Evolutionary conservation across 2,113 vertebrate species (phyloP), one percentile per base, ranked within the genome.

Genomic region (Podarcis raffonei): DNA sequence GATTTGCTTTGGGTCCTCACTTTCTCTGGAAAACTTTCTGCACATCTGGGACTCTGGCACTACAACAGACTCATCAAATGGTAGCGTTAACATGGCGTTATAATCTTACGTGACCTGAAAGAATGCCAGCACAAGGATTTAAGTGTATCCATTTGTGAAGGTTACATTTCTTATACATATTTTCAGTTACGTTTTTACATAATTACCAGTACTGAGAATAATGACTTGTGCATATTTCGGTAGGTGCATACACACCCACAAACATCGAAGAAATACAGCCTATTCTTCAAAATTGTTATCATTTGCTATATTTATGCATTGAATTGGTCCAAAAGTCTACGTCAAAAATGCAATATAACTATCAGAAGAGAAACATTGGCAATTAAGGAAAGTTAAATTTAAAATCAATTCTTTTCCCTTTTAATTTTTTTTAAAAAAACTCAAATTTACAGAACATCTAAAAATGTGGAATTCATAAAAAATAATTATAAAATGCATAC

Each of bases 11-110:
- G 97, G 98, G 91, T 98, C 97, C 92, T 98, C 96, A 27, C 94
- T 97, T 95, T 98, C 97, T 94, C 98, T 98, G 92, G 98, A 96
- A 97, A 98, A 99, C 96, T 98, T 98, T 97, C 98, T 98, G 96
- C 98, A 98, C 90, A 99, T 98, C 96, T 98, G 98, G 93, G 98
- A 97, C 93, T 99, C 98, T 93, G 98, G 98, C 98, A 98, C 98
- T 97, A 98, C 94, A 95, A 98, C 98, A 96, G 98, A 97, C 94
- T 99, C 98, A 95, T 99, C 98, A 97, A 98, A 98, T n/a, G 99
- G 98, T 97, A 99, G 97, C 48, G 99, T 99, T 98, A 99, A 96
- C 99, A 99, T 99, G 97, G 97, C 97, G 97, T 98, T 98, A 95
- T 90, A 95, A 94, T 95, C 90, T 96, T 96, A 97, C 94, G 94